These are phyloP conservation scores for Ectropis crepuscularia DNA, from an alignment of 2,888 invertebrate species.

Conservation along the genomic window DNA sequence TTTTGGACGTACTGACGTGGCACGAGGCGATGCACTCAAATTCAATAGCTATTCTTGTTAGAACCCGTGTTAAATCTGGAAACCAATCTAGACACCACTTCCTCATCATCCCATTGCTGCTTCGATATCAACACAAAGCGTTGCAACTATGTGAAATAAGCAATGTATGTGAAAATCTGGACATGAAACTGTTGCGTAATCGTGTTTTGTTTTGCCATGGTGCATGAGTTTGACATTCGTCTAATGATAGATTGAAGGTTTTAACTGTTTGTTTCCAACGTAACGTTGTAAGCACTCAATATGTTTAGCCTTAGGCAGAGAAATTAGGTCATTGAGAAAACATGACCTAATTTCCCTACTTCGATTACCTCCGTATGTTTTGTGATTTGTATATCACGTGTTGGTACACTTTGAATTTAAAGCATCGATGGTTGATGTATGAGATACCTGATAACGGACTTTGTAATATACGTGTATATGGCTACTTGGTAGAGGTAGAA, in stretches of 20 bases:
- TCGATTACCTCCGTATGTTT: too few species aligned
- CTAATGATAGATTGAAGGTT: conserved; percentile 37
- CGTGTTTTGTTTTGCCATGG: conserved; percentile 39
- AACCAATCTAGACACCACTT: conserved; percentile 4
- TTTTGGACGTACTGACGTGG: conserved; percentile 52
- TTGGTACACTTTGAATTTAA: too few species aligned
- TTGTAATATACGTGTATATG: too few species aligned
- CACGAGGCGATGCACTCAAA: conserved; percentile 61
- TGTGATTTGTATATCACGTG: too few species aligned
- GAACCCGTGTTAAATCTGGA: conserved; percentile 22
- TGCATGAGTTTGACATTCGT: conserved; percentile 44
- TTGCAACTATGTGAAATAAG: conserved; percentile 11
- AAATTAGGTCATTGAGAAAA: conserved; percentile 7
- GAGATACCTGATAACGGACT: too few species aligned
- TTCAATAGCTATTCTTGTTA: conserved; percentile 57
- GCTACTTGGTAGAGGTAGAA: too few species aligned
- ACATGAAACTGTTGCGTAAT: conserved; percentile 37
- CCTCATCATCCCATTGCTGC: conserved; percentile 34
- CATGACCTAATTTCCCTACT: neutral
- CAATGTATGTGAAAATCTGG: conserved; percentile 23
- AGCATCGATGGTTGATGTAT: too few species aligned
- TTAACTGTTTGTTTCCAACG: conserved; percentile 20
- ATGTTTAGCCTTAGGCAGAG: conserved; percentile 8
- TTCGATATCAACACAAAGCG: neutral
- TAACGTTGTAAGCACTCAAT: conserved; percentile 8